A percentile compares a stretch with the other conserved stretches of the same genome.
These are phyloP conservation scores for Dryas iulia DNA, from an alignment of 1,140 invertebrate genomes.

Conservation along the genomic window DNA sequence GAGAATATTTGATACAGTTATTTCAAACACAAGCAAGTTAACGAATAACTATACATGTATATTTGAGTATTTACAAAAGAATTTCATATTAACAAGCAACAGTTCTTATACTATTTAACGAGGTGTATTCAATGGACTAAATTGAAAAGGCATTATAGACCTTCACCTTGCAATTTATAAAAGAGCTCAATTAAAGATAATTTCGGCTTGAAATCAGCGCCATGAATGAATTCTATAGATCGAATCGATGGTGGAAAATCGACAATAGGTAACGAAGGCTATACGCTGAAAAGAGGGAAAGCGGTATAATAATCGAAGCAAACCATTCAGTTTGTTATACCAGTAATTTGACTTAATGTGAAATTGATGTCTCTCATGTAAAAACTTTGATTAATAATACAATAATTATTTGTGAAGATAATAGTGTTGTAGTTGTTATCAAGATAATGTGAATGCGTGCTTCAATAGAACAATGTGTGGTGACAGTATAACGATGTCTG, in stretches of 20 bases:
- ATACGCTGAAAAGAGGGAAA: background rate
- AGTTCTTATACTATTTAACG: background rate
- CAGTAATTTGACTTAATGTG: conserved; percentile 4
- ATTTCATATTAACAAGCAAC: background rate
- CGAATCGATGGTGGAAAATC: conserved; percentile 27
- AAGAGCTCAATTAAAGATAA: conserved; percentile 12
- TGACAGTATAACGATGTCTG: conserved; percentile 38
- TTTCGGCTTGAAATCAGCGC: conserved; percentile 3
- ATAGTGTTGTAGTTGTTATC: conserved; percentile 2
- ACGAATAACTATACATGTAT: background rate
- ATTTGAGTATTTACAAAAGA: background rate
- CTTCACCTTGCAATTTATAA: background rate
- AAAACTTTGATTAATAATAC: conserved; percentile 13
- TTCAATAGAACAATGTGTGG: conserved; percentile 16
- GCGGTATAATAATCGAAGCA: conserved; percentile 4
- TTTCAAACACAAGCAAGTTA: too few species aligned
- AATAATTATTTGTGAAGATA: conserved; percentile 12
- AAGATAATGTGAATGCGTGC: conserved; percentile 20
- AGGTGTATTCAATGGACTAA: background rate
- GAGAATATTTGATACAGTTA: background rate
- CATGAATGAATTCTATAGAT: conserved; percentile 19
- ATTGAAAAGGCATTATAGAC: background rate
- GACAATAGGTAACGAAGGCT: conserved; percentile 27
- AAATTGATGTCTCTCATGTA: conserved; percentile 6
- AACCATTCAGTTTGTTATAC: conserved; percentile 10